phyloP scores from a whole-genome alignment of 2,888 invertebrate species.

The Nomada ruficornis region DNA sequence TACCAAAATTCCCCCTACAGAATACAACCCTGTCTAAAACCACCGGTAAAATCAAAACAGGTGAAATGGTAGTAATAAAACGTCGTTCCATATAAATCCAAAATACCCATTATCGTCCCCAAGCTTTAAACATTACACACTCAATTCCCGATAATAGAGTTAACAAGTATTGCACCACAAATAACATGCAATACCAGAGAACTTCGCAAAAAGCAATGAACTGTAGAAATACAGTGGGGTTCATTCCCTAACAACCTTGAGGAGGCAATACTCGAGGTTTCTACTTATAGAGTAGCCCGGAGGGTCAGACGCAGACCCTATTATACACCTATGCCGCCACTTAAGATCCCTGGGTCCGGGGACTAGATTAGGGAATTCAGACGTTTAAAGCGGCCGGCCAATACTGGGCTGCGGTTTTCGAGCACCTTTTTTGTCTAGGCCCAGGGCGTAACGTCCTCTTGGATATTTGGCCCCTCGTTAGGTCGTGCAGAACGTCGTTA shows the following conservation, averaged over 20 bases:
- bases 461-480: conserved; percentile 68
- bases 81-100: too few species aligned
- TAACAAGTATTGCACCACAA: too few species aligned
- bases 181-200: too few species aligned
- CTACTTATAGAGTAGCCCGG: conserved; percentile 74
- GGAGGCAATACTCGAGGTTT: not conserved
- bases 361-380: conserved; percentile 57
- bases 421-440: conserved; percentile 70
- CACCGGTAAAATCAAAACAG: too few species aligned
- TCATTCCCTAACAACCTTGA: conserved; percentile 12
- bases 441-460: conserved; percentile 62
- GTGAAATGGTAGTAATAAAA: too few species aligned
- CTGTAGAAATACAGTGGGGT: not conserved
- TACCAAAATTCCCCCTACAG: too few species aligned
- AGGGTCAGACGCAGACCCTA: conserved; percentile 79
- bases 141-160: too few species aligned
- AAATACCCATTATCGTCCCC: too few species aligned
- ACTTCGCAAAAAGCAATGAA: not conserved
- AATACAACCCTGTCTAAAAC: too few species aligned
- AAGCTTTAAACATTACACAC: too few species aligned
- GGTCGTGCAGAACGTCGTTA: conserved; percentile 61
- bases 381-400: conserved; percentile 35
- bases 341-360: conserved; percentile 65
- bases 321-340: conserved; percentile 79
- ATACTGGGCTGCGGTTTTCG: conserved; percentile 57